These are phyloP conservation scores for Acridotheres tristis DNA, from an alignment of 2,797 vertebrate species.

Conservation along the genomic window DNA sequence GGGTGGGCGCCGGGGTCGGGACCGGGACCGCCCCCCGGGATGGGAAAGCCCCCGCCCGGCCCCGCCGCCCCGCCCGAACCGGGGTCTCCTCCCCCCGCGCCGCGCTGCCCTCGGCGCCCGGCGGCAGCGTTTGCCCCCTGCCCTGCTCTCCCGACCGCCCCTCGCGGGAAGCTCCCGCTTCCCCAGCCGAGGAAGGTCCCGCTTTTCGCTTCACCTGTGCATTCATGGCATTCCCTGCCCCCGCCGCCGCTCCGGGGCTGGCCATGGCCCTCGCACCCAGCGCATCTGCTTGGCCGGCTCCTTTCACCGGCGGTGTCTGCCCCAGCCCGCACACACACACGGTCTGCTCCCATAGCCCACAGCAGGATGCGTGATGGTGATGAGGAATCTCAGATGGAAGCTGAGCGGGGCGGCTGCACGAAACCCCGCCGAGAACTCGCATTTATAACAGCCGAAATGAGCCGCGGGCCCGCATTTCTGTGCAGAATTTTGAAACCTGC, in stretches of 20 bases:
- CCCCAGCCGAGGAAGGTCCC: accelerated
- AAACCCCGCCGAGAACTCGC: neutral
- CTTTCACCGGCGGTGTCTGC: accelerated
- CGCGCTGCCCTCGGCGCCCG: no score
- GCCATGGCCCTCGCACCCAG: accelerated
- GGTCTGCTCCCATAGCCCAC: accelerated
- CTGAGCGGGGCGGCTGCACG: neutral
- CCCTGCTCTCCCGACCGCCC: no score
- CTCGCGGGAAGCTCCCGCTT: neutral
- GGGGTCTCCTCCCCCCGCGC: neutral
- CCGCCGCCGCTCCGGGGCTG: neutral
- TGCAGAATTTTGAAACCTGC: neutral
- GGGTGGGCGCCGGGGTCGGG: neutral
- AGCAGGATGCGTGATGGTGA: neutral
- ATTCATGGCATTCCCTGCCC: neutral
- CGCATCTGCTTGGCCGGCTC: accelerated
- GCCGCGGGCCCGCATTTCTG: neutral
- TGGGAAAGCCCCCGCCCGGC: neutral
- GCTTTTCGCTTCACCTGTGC: neutral
- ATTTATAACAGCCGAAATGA: neutral
- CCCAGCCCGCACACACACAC: neutral
- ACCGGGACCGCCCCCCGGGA: neutral
- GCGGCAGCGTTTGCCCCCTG: no score
- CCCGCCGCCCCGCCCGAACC: neutral
- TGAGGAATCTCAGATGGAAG: no score